A percentile compares a stretch with the other conserved stretches of the same genome.
Evolutionary conservation across 2,113 vertebrate species (phyloP).

Genomic region (Indicator indicator): DNA sequence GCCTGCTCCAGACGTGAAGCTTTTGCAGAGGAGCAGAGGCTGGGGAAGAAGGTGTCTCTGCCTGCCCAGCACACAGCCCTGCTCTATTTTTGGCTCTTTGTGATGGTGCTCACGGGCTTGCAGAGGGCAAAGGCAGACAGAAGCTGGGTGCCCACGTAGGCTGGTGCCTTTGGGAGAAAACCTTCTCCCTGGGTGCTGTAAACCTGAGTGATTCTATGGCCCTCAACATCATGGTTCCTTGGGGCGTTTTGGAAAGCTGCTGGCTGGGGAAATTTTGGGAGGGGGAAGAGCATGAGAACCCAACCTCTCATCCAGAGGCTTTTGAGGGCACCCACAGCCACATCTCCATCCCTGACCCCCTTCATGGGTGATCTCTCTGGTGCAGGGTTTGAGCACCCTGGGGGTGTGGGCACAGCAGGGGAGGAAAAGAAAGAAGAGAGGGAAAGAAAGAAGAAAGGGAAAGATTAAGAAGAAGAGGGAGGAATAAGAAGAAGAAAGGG

Average conservation of each 20-base stretch:
- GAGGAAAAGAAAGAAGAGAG: too few species aligned
- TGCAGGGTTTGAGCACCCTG: too few species aligned
- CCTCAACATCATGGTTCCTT: neutral
- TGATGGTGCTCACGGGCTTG: neutral
- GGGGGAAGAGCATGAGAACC: fast-evolving
- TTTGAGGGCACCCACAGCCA: neutral
- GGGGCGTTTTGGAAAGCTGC: fast-evolving
- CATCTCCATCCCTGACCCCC: neutral
- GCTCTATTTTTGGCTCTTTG: neutral
- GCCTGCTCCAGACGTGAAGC: neutral
- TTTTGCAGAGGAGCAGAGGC: neutral
- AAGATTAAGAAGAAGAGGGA: too few species aligned
- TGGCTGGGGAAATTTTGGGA: fast-evolving
- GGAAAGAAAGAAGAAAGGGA: too few species aligned
- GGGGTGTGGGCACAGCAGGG: too few species aligned
- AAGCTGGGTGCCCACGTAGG: neutral
- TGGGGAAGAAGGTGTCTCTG: neutral
- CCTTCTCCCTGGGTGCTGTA: neutral
- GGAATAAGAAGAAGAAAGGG: neutral
- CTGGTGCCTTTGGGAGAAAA: neutral
- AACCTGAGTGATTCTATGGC: too few species aligned
- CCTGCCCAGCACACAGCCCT: neutral
- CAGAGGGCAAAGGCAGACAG: fast-evolving
- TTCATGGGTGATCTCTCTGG: neutral
- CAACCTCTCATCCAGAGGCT: fast-evolving